Evolutionary conservation across 1,140 invertebrate genomes (phyloP).

Genomic region (Nixonia krombeini): DNA sequence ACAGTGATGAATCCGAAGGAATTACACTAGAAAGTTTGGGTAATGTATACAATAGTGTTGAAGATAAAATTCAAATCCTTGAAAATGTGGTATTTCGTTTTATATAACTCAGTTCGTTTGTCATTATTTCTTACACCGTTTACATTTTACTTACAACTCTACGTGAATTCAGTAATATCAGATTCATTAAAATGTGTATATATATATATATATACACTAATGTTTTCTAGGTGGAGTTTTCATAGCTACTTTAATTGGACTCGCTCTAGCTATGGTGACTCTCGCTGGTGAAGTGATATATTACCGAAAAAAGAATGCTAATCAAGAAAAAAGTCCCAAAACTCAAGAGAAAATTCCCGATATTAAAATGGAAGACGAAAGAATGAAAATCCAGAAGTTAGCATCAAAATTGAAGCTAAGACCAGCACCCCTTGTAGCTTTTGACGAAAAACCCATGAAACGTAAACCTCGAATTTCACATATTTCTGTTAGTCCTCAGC

Average conservation of each 20-base stretch:
- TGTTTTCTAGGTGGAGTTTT: slow-evolving; percentile 85
- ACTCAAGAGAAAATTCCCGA: slow-evolving; percentile 46
- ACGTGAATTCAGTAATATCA: too few relatives aligned
- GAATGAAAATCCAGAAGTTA: slow-evolving; percentile 56
- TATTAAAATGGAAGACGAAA: slow-evolving; percentile 49
- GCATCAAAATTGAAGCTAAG: slow-evolving; percentile 68
- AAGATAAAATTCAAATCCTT: slow-evolving; percentile 1
- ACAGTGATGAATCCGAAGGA: slow-evolving; percentile 86
- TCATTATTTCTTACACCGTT: background rate
- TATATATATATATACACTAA: too few relatives aligned
- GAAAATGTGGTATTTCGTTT: slow-evolving; percentile 5
- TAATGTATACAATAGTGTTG: slow-evolving; percentile 51
- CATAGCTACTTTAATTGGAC: slow-evolving; percentile 87
- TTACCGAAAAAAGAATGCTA: slow-evolving; percentile 74
- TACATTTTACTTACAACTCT: too few relatives aligned
- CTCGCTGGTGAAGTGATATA: slow-evolving; percentile 85
- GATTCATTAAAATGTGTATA: too few relatives aligned
- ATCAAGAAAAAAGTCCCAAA: slow-evolving; percentile 63
- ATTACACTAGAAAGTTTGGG: slow-evolving; percentile 90
- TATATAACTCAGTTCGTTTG: background rate
- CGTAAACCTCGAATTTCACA: slow-evolving; percentile 67
- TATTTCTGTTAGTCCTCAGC: slow-evolving; percentile 71
- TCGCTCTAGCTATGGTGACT: slow-evolving; percentile 86
- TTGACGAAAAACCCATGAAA: slow-evolving; percentile 52
- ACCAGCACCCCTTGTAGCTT: slow-evolving; percentile 61